Percentiles rank a stretch among this genome's conserved stretches.
Conservation (phyloP, 2,888 invertebrate genomes). For the Drosophila paranaensis region DNA sequence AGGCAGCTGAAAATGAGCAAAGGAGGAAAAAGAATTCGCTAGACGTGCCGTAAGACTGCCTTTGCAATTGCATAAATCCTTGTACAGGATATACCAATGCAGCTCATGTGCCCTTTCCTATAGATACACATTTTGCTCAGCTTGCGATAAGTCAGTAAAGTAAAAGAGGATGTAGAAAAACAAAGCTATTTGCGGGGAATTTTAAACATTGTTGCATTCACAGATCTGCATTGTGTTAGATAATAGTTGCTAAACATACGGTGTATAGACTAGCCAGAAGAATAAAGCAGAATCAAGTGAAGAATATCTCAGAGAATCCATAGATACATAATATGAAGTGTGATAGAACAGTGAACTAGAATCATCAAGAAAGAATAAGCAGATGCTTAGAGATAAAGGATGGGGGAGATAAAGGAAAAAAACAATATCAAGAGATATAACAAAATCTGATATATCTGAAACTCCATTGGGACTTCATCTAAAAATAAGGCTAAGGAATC, state of each 20-base stretch:
- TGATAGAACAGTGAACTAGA: neutral
- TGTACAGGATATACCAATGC: slow-evolving; percentile 5
- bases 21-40: neutral
- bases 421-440: neutral
- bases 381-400: neutral
- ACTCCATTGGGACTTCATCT: too few relatives aligned
- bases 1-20: neutral
- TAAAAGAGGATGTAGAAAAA: slow-evolving; percentile 1
- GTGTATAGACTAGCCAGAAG: neutral
- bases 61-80: slow-evolving; percentile 29
- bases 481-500: too few relatives aligned
- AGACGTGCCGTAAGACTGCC: neutral
- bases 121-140: neutral
- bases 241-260: neutral
- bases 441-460: neutral
- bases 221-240: neutral
- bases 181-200: slow-evolving; percentile 2
- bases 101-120: neutral
- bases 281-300: neutral
- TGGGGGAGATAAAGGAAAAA: neutral
- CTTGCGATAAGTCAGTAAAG: slow-evolving; percentile 12
- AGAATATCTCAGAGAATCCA: neutral
- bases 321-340: neutral
- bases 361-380: too few relatives aligned
- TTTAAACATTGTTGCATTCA: neutral